Evolutionary conservation across 1,140 invertebrate species (phyloP).

Genomic region (Caenorhabditis latens): DNA sequence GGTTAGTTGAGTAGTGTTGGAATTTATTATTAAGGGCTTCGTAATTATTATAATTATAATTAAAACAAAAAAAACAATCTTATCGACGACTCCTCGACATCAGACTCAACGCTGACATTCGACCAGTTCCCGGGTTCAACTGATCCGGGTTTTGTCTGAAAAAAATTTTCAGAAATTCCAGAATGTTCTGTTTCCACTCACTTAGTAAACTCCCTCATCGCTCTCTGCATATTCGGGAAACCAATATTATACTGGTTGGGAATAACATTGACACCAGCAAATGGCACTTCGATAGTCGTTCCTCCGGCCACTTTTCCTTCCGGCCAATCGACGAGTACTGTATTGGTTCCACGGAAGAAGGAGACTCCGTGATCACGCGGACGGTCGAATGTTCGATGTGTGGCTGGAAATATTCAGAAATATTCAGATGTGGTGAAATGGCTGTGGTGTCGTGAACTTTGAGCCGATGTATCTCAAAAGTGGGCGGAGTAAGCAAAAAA

Average conservation of each 20-base stretch:
- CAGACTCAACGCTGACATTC: slow-evolving; percentile 44
- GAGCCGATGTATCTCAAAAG: too few relatives aligned
- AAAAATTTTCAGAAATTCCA: not conserved
- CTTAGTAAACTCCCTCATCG: slow-evolving; percentile 59
- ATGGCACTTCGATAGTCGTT: slow-evolving; percentile 68
- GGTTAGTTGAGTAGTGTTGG: too few relatives aligned
- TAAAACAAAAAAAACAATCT: too few relatives aligned
- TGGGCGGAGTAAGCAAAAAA: too few relatives aligned
- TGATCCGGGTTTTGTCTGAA: slow-evolving; percentile 63
- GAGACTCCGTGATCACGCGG: slow-evolving; percentile 69
- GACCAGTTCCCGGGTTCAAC: slow-evolving; percentile 69
- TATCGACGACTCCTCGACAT: not conserved
- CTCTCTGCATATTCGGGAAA: slow-evolving; percentile 67
- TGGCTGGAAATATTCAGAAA: slow-evolving; percentile 38
- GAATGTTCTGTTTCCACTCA: not conserved
- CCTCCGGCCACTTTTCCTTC: slow-evolving; percentile 67
- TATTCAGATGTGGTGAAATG: too few relatives aligned
- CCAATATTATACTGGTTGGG: slow-evolving; percentile 65
- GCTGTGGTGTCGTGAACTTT: too few relatives aligned
- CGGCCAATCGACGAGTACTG: slow-evolving; percentile 68
- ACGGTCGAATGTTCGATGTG: slow-evolving; percentile 64
- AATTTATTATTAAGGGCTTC: too few relatives aligned
- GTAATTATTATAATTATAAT: too few relatives aligned
- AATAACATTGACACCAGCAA: slow-evolving; percentile 66
- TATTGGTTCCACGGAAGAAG: slow-evolving; percentile 68